Evolutionary conservation across 2,113 vertebrate genomes (phyloP).

Genomic region (Dasyurus viverrinus): DNA sequence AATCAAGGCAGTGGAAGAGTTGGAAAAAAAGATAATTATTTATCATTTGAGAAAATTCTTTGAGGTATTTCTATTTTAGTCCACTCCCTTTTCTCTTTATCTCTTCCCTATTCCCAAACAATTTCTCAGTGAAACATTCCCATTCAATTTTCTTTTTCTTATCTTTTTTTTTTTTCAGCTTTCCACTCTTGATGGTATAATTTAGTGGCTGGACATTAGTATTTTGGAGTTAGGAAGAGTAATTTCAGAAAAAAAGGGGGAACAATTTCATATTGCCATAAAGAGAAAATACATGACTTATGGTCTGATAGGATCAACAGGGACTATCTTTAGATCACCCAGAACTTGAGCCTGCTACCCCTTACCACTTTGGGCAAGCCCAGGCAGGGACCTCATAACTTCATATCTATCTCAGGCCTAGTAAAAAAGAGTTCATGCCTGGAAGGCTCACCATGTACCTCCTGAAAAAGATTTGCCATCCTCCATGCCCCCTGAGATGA

Average conservation of each 20-base stretch:
- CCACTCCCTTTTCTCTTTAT: neutral
- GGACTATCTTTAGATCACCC: conserved; percentile 47
- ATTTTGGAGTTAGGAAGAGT: conserved; percentile 52
- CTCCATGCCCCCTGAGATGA: conserved; percentile 38
- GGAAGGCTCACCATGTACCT: conserved; percentile 44
- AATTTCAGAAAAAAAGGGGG: neutral
- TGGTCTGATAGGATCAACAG: conserved; percentile 21
- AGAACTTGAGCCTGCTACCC: conserved; percentile 45
- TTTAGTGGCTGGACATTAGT: conserved; percentile 29
- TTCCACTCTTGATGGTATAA: neutral
- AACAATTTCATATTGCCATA: conserved; percentile 68
- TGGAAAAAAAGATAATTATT: neutral
- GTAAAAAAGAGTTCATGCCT: conserved; percentile 47
- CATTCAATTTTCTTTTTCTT: neutral
- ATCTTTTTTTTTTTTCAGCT: neutral
- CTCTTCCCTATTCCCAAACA: neutral
- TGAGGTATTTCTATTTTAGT: neutral
- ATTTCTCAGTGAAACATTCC: neutral
- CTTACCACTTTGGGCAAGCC: conserved; percentile 33
- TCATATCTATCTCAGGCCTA: conserved; percentile 25
- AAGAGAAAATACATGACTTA: conserved; percentile 67
- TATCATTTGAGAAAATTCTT: neutral
- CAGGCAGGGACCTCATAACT: conserved; percentile 47
- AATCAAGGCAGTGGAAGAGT: neutral
- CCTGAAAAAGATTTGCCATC: conserved; percentile 50